These are phyloP conservation scores for Chlorodrepanis virens DNA, from an alignment of 2,113 vertebrate species.

Conservation along the genomic window DNA sequence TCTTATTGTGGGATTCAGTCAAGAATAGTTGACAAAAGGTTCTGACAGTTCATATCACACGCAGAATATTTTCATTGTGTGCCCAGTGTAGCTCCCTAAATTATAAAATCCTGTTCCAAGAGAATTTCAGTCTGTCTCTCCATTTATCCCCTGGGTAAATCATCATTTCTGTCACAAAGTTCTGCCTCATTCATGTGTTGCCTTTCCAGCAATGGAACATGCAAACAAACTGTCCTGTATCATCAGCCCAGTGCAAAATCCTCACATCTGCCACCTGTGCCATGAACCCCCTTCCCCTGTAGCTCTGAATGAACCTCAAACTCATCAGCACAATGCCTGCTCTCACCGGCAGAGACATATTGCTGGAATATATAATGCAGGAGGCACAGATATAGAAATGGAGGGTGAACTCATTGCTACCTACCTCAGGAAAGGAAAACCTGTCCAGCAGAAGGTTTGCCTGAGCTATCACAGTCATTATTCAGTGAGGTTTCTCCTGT, in stretches of 20 bases:
- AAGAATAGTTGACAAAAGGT: not conserved
- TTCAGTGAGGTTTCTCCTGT: not conserved
- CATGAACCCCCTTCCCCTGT: not conserved
- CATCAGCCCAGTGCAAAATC: not conserved
- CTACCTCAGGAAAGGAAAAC: not conserved
- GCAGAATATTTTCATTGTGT: not conserved
- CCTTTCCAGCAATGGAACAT: not conserved
- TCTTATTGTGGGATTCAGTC: not conserved
- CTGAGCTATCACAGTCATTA: not conserved
- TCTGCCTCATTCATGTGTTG: not conserved
- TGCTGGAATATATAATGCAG: not conserved
- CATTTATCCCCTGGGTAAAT: not conserved
- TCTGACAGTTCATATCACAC: not conserved
- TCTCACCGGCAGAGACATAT: not conserved
- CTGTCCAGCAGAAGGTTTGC: not conserved
- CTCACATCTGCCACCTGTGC: not conserved
- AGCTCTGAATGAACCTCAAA: not conserved
- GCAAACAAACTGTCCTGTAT: not conserved
- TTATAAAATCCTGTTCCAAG: not conserved
- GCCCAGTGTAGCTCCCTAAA: not conserved
- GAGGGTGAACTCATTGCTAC: not conserved
- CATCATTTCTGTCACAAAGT: not conserved
- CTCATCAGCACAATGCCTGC: not conserved
- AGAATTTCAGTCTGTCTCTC: not conserved
- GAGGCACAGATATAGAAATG: not conserved